Base-by-base conservation (phyloP, 2,113 vertebrate species). In the Ia io region DNA sequence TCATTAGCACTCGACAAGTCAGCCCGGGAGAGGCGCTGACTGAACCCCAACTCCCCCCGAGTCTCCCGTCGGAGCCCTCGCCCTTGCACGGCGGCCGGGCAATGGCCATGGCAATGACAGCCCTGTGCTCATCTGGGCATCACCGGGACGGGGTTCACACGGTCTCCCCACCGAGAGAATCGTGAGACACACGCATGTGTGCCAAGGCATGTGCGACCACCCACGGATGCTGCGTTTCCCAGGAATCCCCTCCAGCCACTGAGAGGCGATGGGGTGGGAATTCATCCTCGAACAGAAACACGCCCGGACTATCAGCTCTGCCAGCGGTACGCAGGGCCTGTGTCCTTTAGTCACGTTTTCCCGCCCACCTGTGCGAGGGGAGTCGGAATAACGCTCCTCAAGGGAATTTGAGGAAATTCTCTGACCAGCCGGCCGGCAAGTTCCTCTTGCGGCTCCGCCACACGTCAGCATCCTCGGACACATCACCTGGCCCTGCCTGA, bases 1-100 rank as follows among this genome's bases (percentile, higher is more conserved):
- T 35, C 95, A 93, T 96, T 94, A 92, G 82, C 88, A 78, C 20
- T 16, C 49, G 28, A 92, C 79, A 78, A 78, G 90, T 95, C 84
- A 77, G 37, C 40, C 51, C 2, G 42, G 14, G 35, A 1, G 11
- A 78, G 90, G 65, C 17, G 18, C 11, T 13, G 0, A 3, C 23
- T 16, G 67, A 90, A 79, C 90, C 63, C 92, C 5, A 9, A 0
- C 76, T 51, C 17, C 22, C 56, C 79, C 69, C 9, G 6, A 49
- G 37, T 47, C 77, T 47, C 78, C 18, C 10, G 35, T 20, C 79
- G 40, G 79, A 76, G 71, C 23, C 88, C 53, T 23, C 13, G 42
- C 23, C 42, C 37, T 16, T 23, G 56, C 70, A 23, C 18, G 1
- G 17, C 1, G 82, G 53, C 63, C 22, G 88, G 77, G 42, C 42